Evolutionary conservation across 1,140 invertebrate genomes (phyloP).

Genomic region (Uloborus diversus): DNA sequence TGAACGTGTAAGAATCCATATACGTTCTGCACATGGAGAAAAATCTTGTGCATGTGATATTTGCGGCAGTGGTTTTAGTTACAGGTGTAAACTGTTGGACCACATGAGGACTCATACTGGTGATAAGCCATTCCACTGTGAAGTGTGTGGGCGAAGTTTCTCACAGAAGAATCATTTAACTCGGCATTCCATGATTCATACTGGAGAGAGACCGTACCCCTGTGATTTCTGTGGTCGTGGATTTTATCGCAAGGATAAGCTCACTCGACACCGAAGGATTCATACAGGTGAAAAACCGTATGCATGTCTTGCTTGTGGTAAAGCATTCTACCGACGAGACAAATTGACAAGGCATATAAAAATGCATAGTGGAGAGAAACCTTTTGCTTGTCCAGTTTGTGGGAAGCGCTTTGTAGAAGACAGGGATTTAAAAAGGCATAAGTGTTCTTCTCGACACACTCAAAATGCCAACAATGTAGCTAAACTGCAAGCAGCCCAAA

Average conservation of each 20-base stretch:
- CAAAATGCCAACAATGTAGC: constrained; percentile 49
- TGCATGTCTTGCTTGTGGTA: constrained; percentile 56
- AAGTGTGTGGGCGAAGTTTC: constrained; percentile 61
- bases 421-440: constrained; percentile 52
- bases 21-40: constrained; percentile 59
- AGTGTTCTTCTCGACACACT: constrained; percentile 55
- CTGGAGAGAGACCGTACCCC: constrained; percentile 86
- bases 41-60: constrained; percentile 61
- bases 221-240: constrained; percentile 86
- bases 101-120: constrained; percentile 62
- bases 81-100: constrained; percentile 60
- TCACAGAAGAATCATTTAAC: constrained; percentile 62
- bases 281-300: constrained; percentile 76
- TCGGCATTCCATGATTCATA: constrained; percentile 75
- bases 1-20: constrained; percentile 57
- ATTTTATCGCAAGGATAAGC: constrained; percentile 90
- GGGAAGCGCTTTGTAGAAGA: constrained; percentile 61
- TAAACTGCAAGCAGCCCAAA: constrained; percentile 43
- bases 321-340: constrained; percentile 57
- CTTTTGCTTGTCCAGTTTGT: constrained; percentile 54
- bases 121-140: constrained; percentile 62
- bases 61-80: constrained; percentile 61
- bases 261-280: constrained; percentile 80
- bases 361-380: constrained; percentile 72
- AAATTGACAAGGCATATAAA: constrained; percentile 74